Evolutionary conservation across 2,797 vertebrate genomes (phyloP).

Genomic region (Discoglossus pictus): DNA sequence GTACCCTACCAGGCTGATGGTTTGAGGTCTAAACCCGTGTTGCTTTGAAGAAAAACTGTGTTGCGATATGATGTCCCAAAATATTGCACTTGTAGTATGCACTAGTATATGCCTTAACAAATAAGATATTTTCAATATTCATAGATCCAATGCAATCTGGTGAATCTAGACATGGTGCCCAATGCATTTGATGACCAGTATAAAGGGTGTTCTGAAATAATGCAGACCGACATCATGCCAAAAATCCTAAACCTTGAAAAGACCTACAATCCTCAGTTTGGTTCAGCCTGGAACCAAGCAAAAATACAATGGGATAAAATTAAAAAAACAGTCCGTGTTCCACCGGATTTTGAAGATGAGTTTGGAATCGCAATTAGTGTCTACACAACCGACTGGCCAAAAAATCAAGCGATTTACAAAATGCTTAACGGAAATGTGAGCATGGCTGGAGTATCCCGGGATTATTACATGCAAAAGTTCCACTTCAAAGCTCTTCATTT

Average conservation of each 20-base stretch:
- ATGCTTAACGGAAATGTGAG: constrained; percentile 40
- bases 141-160: constrained; percentile 9
- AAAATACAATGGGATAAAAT: constrained; percentile 47
- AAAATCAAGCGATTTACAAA: constrained; percentile 14
- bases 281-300: constrained; percentile 57
- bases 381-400: constrained; percentile 37
- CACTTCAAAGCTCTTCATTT: constrained; percentile 51
- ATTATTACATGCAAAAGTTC: constrained; percentile 29
- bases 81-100: too few relatives aligned
- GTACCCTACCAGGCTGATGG: too few relatives aligned
- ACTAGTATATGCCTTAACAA: too few relatives aligned
- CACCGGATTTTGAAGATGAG: constrained; percentile 55
- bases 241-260: constrained; percentile 56
- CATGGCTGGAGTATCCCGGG: constrained; percentile 4
- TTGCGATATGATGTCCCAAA: too few relatives aligned
- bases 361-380: constrained; percentile 31
- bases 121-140: too few relatives aligned
- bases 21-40: too few relatives aligned
- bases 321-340: constrained; percentile 43
- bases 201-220: constrained; percentile 53
- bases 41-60: too few relatives aligned
- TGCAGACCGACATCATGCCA: constrained; percentile 54
- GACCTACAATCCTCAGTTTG: constrained; percentile 43
- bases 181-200: constrained; percentile 63
- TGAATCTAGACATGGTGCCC: constrained; percentile 50